phyloP scores from a whole-genome alignment of 2,888 invertebrate genomes.

The Leptinotarsa tumamoca region DNA sequence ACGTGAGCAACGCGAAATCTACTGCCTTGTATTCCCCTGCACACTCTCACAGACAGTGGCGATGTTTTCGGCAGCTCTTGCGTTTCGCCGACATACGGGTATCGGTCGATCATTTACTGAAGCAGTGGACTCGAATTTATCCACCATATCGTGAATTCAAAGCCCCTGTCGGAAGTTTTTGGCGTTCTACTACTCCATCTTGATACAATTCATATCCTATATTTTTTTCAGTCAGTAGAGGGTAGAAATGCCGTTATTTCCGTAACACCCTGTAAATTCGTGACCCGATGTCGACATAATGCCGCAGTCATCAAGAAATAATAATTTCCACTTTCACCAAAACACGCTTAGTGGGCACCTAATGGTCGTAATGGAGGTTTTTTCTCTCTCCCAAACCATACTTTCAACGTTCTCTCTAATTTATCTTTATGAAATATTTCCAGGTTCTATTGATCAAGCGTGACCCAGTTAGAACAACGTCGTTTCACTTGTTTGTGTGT shows the following conservation, averaged over 20 bases:
- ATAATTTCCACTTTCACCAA: conserved; percentile 30
- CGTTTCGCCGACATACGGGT: too few relatives aligned
- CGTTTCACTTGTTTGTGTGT: conserved; percentile 25
- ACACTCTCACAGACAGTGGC: too few relatives aligned
- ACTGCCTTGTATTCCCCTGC: too few relatives aligned
- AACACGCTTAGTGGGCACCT: conserved; percentile 17
- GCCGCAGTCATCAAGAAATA: conserved; percentile 4
- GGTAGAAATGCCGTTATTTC: neutral
- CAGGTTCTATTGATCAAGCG: conserved; percentile 41
- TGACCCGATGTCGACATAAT: conserved; percentile 4
- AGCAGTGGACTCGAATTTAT: too few relatives aligned
- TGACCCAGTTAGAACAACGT: conserved; percentile 38
- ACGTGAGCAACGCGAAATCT: too few relatives aligned
- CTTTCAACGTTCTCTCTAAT: conserved; percentile 27
- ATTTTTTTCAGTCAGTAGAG: too few relatives aligned
- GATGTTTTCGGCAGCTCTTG: too few relatives aligned
- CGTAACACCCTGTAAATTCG: neutral
- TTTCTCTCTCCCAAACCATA: conserved; percentile 1
- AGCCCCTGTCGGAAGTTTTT: too few relatives aligned
- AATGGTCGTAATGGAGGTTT: conserved; percentile 16
- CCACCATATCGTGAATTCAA: too few relatives aligned
- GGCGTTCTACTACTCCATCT: too few relatives aligned
- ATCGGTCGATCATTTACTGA: too few relatives aligned
- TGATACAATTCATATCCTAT: too few relatives aligned
- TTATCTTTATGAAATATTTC: conserved; percentile 43